phyloP scores from a whole-genome alignment of 2,797 vertebrate genomes.

The Dermochelys coriacea region DNA sequence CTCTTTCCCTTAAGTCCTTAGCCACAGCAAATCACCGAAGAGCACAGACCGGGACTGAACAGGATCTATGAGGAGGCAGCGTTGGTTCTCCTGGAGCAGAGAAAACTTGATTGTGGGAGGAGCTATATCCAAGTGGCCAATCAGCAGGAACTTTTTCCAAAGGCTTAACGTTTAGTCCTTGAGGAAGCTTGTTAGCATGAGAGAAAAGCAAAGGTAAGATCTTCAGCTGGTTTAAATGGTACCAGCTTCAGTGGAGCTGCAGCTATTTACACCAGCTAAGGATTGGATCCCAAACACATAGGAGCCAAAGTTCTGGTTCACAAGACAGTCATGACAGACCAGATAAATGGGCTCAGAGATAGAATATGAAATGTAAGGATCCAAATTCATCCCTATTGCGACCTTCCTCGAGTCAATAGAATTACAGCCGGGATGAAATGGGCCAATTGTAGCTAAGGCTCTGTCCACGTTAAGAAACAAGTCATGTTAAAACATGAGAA shows the following conservation, averaged over 20 bases:
- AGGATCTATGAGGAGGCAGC: background rate
- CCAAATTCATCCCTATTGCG: too few species aligned
- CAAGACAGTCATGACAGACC: too few species aligned
- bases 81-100: background rate
- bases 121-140: background rate
- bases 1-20: background rate
- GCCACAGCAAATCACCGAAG: background rate
- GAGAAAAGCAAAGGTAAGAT: background rate
- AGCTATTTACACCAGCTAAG: background rate
- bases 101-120: background rate
- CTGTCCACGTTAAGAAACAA: too few species aligned
- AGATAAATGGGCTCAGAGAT: too few species aligned
- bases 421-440: too few species aligned
- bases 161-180: background rate
- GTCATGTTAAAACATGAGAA: too few species aligned
- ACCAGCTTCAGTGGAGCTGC: background rate
- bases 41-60: background rate
- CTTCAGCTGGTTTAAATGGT: background rate
- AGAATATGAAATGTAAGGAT: too few species aligned
- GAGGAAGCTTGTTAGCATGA: background rate
- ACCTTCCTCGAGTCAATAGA: too few species aligned
- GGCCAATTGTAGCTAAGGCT: too few species aligned
- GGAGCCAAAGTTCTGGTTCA: too few species aligned
- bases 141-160: background rate
- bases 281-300: too few species aligned